Percentiles rank a stretch among this genome's conserved stretches.
phyloP scores from a whole-genome alignment of 2,888 invertebrate species.

The Papilio protenor region DNA sequence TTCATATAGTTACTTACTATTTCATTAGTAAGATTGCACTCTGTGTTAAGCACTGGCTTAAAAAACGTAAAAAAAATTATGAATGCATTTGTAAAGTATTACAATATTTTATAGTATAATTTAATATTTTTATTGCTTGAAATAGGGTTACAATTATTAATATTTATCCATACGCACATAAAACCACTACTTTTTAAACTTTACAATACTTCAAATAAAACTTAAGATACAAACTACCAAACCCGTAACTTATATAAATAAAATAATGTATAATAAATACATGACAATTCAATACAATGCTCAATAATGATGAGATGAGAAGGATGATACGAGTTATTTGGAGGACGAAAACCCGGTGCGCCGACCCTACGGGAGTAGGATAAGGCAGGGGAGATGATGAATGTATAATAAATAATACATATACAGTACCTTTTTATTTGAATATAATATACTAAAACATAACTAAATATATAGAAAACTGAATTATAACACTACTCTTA shows the following conservation, averaged over 20 bases:
- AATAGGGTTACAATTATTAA: neutral
- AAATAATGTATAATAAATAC: neutral
- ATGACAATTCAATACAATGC: no score
- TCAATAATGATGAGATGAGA: no score
- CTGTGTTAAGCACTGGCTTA: neutral
- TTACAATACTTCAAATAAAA: neutral
- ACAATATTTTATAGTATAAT: neutral
- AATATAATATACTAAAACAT: neutral
- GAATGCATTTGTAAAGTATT: no score
- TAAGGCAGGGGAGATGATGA: no score
- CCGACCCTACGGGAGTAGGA: no score
- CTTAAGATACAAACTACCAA: neutral
- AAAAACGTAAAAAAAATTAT: no score
- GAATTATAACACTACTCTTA: neutral
- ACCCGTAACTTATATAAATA: slow-evolving; percentile 10
- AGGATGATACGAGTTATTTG: no score
- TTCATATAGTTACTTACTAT: neutral
- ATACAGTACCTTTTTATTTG: neutral
- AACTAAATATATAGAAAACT: neutral
- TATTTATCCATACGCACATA: neutral
- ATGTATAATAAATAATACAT: neutral
- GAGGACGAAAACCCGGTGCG: no score
- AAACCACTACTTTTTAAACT: neutral
- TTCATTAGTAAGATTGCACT: neutral
- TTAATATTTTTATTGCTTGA: neutral